phyloP scores from a whole-genome alignment of 1,140 invertebrate species.

The Telenomus remus region DNA sequence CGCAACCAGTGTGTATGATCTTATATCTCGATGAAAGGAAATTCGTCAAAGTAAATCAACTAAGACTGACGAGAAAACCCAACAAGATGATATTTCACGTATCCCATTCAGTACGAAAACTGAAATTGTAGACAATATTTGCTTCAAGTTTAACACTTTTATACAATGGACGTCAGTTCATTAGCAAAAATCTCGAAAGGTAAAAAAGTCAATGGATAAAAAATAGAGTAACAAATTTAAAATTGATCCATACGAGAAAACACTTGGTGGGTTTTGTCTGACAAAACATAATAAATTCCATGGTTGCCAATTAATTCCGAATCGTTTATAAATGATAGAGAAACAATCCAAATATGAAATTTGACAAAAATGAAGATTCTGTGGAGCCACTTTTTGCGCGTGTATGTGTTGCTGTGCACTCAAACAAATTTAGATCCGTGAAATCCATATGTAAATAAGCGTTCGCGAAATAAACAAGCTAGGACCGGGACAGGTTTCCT shows the following conservation, averaged over 20 bases:
- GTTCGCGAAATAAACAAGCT: too few species aligned
- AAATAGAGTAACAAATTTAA: neutral
- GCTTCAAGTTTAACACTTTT: conserved; percentile 53
- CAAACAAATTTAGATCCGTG: conserved; percentile 1
- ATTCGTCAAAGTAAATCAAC: conserved; percentile 50
- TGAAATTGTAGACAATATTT: conserved; percentile 45
- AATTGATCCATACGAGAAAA: conserved; percentile 25
- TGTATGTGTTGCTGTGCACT: conserved; percentile 46
- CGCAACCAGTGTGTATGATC: conserved; percentile 35
- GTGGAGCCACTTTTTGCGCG: conserved; percentile 35
- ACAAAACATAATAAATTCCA: conserved; percentile 27
- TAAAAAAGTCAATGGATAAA: neutral
- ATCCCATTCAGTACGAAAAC: conserved; percentile 25
- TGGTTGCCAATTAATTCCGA: conserved; percentile 53
- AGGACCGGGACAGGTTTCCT: conserved; percentile 3
- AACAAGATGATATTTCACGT: conserved; percentile 43
- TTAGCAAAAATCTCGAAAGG: conserved; percentile 12
- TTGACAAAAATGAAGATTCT: conserved; percentile 25
- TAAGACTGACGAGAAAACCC: conserved; percentile 53
- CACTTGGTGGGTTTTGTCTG: conserved; percentile 49
- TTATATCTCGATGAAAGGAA: conserved; percentile 28
- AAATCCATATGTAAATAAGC: conserved; percentile 31
- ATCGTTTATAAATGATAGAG: conserved; percentile 40
- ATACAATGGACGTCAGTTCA: conserved; percentile 36
- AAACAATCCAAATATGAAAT: too few species aligned